Base-by-base conservation (phyloP, 1,140 invertebrate species). In the Zaprionus africanus region DNA sequence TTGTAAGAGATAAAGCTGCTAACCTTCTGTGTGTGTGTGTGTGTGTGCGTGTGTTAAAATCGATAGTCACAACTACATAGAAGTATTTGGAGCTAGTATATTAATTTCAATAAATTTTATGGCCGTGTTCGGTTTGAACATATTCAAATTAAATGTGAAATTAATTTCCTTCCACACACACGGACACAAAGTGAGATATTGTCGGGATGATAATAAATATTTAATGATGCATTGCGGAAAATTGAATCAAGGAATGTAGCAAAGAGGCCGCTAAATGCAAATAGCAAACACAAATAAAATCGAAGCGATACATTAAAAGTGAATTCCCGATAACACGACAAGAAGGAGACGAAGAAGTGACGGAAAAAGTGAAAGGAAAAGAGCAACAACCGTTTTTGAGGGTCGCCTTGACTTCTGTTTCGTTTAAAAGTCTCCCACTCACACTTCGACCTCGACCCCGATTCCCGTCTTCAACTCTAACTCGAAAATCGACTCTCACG, bases 401-500 rank as follows among this genome's bases (percentile, higher is more conserved):
- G 76, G 76, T 85, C 82, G 79, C 86, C 86, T 90, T 90, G 85
- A 90, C 85, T 90, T 90, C 90, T 79, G 79, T 90, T 90, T 79
- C 68, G 75, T 76, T 87, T 85, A 90, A 81, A 90, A 82, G 81
- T 76, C 65, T 76, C 69, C 49, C 15, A 36, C 54, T 22, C 17
- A 7, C 19, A 4, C 54, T 22, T 49, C 11, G 56, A 38, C 59
- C 31, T 54, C 58, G 53, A 58, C 28, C 36, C 51, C 68, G 36
- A 69, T 67, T 34, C 6, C 6, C 22, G 13, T 17, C 53, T 56
- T 12, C 51, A 26, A 53, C 19, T 53, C 15, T 17, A 46, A 46
- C 41, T 43, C 6, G 5, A 4, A n/a, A 46, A 46, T 41, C 28
- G 24, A 24, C 46, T 51, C 17, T 26, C 11, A 62, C 60, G 19